Evolutionary conservation across 1,140 invertebrate species (phyloP).

Genomic region (Bombus consobrinus): DNA sequence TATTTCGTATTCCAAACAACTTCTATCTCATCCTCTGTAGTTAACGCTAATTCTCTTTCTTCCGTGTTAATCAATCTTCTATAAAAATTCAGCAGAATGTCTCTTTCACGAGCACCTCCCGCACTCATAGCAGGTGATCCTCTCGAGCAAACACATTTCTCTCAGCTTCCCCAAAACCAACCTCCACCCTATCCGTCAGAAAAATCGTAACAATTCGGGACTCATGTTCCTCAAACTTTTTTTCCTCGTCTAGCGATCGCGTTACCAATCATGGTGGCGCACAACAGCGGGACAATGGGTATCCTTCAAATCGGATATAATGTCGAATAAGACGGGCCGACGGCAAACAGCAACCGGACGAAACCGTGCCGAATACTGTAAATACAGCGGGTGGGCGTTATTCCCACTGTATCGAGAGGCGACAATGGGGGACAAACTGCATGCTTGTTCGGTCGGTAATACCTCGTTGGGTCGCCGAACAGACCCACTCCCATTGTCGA

Average conservation of each 20-base stretch:
- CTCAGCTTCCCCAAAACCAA: neutral
- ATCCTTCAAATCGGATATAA: slow-evolving; percentile 70
- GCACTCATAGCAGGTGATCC: neutral
- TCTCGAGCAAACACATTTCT: no score
- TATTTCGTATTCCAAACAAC: no score
- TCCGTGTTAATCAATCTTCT: neutral
- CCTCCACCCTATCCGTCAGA: no score
- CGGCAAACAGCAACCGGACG: slow-evolving; percentile 68
- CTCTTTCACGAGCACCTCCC: neutral
- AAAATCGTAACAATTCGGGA: neutral
- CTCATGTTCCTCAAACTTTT: neutral
- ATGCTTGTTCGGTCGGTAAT: slow-evolving; percentile 80
- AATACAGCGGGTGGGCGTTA: slow-evolving; percentile 76
- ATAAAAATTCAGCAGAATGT: neutral
- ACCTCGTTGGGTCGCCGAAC: slow-evolving; percentile 79
- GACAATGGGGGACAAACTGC: slow-evolving; percentile 77
- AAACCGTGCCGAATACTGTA: slow-evolving; percentile 69
- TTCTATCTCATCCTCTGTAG: no score
- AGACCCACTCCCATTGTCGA: slow-evolving; percentile 78
- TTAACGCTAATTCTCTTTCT: no score
- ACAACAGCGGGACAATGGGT: slow-evolving; percentile 60
- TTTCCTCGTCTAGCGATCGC: slow-evolving; percentile 30
- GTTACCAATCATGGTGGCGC: slow-evolving; percentile 38
- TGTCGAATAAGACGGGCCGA: slow-evolving; percentile 66
- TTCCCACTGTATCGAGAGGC: slow-evolving; percentile 77